phyloP scores from a whole-genome alignment of 2,797 vertebrate species.

The Streptopelia turtur region DNA sequence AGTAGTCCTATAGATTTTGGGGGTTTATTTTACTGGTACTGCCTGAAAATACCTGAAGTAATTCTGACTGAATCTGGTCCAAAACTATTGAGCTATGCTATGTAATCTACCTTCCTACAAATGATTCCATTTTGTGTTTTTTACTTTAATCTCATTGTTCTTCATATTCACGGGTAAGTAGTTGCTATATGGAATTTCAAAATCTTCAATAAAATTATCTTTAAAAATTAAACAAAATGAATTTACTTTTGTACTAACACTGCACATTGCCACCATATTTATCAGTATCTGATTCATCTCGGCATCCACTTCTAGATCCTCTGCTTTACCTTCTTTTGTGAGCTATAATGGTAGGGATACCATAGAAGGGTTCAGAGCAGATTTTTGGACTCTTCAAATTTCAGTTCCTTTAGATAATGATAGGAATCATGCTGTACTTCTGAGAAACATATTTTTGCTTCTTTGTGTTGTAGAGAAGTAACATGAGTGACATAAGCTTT shows the following conservation, averaged over 20 bases:
- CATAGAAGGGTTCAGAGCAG: not conserved
- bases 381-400: not conserved
- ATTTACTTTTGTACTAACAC: not conserved
- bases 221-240: not conserved
- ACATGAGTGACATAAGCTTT: not conserved
- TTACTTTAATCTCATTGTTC: not conserved
- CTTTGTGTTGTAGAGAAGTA: not conserved
- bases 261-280: not conserved
- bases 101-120: not conserved
- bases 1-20: not conserved
- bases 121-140: not conserved
- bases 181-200: not conserved
- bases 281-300: not conserved
- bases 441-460: not conserved
- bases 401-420: not conserved
- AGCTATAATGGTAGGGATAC: rapidly evolving
- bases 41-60: not conserved
- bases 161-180: not conserved
- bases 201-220: not conserved
- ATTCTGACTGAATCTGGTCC: not conserved
- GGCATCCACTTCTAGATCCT: not conserved
- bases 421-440: not conserved
- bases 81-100: not conserved
- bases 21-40: not conserved
- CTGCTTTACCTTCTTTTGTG: not conserved